phyloP scores from a whole-genome alignment of 1,140 invertebrate genomes.

The Drosophila serrata region DNA sequence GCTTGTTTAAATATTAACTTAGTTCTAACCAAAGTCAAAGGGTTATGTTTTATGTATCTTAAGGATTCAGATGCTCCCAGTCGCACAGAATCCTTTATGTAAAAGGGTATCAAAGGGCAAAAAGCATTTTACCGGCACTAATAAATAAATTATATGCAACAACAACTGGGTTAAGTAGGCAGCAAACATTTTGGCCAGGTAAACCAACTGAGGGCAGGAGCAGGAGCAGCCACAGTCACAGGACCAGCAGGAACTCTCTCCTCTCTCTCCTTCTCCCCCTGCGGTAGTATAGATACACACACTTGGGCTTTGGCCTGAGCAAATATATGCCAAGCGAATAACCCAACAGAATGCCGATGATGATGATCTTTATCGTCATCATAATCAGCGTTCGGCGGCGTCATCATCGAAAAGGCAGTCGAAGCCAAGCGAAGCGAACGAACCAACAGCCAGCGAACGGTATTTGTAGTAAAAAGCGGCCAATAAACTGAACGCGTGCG shows the following conservation, averaged over 20 bases:
- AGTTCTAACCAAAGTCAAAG: background rate
- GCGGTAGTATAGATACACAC: conserved; percentile 19
- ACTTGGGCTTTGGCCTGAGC: conserved; percentile 1
- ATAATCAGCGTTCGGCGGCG: conserved; percentile 35
- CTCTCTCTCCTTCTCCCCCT: background rate
- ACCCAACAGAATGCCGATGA: conserved; percentile 35
- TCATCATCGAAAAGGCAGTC: conserved; percentile 54
- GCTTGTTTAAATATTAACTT: background rate
- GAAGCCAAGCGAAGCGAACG: conserved; percentile 55
- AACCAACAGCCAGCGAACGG: conserved; percentile 58
- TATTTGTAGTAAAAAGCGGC: conserved; percentile 85
- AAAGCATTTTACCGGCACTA: conserved; percentile 44
- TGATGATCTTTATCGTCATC: conserved; percentile 38
- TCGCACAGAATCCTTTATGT: too few species aligned
- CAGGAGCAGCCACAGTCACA: background rate
- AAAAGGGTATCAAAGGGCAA: conserved; percentile 19
- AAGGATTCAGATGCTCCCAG: background rate
- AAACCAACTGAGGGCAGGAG: conserved; percentile 11
- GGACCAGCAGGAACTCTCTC: background rate
- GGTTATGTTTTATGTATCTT: background rate
- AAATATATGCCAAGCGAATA: conserved; percentile 36
- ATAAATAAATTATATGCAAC: conserved; percentile 68
- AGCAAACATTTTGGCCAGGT: conserved; percentile 30
- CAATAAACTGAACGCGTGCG: conserved; percentile 83
- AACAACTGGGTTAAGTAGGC: conserved; percentile 47